Percentiles rank a stretch among this genome's conserved stretches.
Conservation (phyloP, 2,113 vertebrate genomes). For the Semicossyphus pulcher region DNA sequence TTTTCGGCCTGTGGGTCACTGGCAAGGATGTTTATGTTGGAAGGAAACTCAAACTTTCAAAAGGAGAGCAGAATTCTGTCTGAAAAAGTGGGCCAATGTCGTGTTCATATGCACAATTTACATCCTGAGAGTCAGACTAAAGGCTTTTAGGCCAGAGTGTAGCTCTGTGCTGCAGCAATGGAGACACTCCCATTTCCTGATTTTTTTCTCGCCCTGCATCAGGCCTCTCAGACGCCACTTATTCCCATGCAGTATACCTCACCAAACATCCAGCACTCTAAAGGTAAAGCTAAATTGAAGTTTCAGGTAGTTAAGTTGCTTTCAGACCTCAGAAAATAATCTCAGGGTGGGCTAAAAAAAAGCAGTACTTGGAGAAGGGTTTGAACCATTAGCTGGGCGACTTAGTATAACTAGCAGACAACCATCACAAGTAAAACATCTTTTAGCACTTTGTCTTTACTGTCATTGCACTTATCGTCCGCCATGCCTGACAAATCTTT, state of each 20-base stretch:
- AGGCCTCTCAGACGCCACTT: slow-evolving; percentile 22
- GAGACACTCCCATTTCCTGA: background rate
- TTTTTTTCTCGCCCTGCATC: slow-evolving; percentile 23
- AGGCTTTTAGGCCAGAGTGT: background rate
- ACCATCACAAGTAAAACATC: background rate
- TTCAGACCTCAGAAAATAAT: slow-evolving; percentile 3
- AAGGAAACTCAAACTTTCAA: too few species aligned
- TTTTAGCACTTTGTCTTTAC: background rate
- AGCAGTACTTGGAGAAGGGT: background rate
- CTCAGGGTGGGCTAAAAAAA: slow-evolving; percentile 3
- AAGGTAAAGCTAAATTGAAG: slow-evolving; percentile 17
- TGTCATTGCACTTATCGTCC: background rate
- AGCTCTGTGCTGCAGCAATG: slow-evolving; percentile 7
- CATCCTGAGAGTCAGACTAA: background rate
- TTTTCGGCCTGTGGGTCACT: too few species aligned
- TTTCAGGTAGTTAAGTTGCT: slow-evolving; percentile 25
- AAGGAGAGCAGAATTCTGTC: background rate
- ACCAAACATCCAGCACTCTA: background rate
- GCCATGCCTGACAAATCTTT: background rate
- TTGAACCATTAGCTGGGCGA: background rate
- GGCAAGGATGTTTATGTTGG: too few species aligned
- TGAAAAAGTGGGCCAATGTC: background rate
- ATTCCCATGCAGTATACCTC: background rate
- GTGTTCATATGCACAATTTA: background rate
- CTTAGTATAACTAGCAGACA: background rate